These are phyloP conservation scores for Arbacia lixula DNA, from an alignment of 53 echinoderm and acorn worm genomes.

Conservation along the genomic window DNA sequence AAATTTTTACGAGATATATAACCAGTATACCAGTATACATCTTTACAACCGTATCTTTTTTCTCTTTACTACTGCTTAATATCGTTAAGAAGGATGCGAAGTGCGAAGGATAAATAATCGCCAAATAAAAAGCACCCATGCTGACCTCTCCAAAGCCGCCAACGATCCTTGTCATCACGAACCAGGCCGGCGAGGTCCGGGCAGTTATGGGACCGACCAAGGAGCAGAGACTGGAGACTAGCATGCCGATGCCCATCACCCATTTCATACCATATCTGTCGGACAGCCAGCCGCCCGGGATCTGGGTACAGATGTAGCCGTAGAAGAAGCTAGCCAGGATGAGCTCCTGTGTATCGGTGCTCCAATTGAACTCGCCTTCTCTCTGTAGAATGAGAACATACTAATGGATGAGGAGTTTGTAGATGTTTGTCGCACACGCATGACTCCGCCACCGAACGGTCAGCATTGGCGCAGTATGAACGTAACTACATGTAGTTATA, in stretches of 20 bases:
- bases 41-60: no score
- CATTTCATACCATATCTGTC: constrained; percentile 31
- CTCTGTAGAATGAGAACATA: background rate
- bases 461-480: background rate
- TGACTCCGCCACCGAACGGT: no score
- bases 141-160: constrained; percentile 28
- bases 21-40: no score
- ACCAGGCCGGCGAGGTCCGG: background rate
- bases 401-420: background rate
- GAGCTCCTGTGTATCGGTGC: constrained; percentile 20
- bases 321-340: constrained; percentile 29
- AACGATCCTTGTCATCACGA: background rate
- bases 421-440: background rate
- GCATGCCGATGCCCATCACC: constrained; percentile 37
- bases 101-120: no score
- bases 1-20: no score
- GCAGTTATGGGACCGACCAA: constrained; percentile 21
- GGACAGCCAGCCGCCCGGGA: constrained; percentile 43
- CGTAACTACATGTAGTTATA: no score
- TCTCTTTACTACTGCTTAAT: no score
- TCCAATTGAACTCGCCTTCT: constrained; percentile 1
- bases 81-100: no score
- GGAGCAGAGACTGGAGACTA: constrained; percentile 5
- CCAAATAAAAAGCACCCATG: background rate
- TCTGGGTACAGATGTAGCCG: constrained; percentile 15